phyloP scores from a whole-genome alignment of 2,888 invertebrate species.

The Cepaea hortensis region DNA sequence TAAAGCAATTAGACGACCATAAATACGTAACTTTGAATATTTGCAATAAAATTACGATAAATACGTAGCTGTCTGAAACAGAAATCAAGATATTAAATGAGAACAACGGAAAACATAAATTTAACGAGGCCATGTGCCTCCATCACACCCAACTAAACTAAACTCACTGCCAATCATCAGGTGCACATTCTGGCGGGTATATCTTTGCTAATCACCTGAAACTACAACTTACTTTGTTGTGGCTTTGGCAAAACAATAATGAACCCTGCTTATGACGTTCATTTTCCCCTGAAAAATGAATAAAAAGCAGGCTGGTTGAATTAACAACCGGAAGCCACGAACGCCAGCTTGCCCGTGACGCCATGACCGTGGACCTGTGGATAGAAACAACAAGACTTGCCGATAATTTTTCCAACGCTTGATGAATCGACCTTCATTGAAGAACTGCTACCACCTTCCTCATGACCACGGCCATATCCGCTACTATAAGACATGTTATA shows the following conservation, averaged over 20 bases:
- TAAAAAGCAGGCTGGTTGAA: background rate
- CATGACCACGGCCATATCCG: constrained; percentile 26
- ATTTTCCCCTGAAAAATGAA: background rate
- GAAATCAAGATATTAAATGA: too few species aligned
- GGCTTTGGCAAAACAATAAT: background rate
- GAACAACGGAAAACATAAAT: too few species aligned
- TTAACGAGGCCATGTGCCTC: too few species aligned
- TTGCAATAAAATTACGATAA: too few species aligned
- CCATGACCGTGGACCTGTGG: background rate
- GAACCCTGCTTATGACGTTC: background rate
- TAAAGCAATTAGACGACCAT: too few species aligned
- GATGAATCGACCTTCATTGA: constrained; percentile 53
- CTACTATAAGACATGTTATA: constrained; percentile 21
- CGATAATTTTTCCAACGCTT: constrained; percentile 63
- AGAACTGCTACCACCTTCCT: constrained; percentile 16
- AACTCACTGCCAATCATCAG: too few species aligned
- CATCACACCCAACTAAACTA: too few species aligned
- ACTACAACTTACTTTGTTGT: too few species aligned
- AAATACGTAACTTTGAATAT: too few species aligned
- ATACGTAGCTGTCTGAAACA: too few species aligned
- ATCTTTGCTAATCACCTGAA: background rate
- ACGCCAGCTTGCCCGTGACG: constrained; percentile 8
- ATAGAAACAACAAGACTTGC: constrained; percentile 48
- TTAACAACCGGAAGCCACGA: constrained; percentile 5
- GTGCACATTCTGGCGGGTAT: too few species aligned